Evolutionary conservation across 2,888 invertebrate genomes (phyloP), one percentile per base, ranked within the genome.

Genomic region (Melieria crassipennis): DNA sequence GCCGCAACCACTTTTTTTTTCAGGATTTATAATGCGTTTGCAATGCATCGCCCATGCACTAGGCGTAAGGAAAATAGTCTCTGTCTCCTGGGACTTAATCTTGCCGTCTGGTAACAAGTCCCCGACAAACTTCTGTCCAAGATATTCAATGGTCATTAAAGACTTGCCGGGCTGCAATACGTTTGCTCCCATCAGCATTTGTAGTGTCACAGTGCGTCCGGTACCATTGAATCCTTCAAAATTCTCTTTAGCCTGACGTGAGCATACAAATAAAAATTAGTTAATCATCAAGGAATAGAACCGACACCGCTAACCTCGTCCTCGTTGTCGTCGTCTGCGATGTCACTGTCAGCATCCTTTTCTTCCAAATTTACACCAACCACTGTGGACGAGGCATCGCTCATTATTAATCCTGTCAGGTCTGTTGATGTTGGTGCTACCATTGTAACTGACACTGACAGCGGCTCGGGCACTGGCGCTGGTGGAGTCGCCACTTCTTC

Each of bases 11-110:
- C 95, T 95, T 81, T 95, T 94, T 85, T 96, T 96, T 75, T 94
- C 94, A 0, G 96, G 96, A 86, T 96, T 96, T 65, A 96, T 94
- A 71, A 95, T 93, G 77, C 94, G 90, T 84, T 96, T 96, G 82
- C 96, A 96, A 82, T 95, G 94, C 84, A 95, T 94, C 0, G 96
- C 96, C 96, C 96, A 97, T 3, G 96, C 95, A 79, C 95, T 95
- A 3, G 96, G 96, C 1, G 96, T 95, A 75, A 93, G 91, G 85
- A 95, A 97, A 80, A 94, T 90, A 74, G 94, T 93, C 83, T 94
- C 93, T 52, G 95, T 94, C 86, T 96, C 96, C 86, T 94, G 93
- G 13, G 94, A 94, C 85, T 92, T 92, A 71, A 97, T 96, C 89
- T 94, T 94, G 11, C 96, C 96, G 89, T 94, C 94, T 55, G 92